These are phyloP conservation scores for Argyrosomus japonicus DNA, from an alignment of 2,113 vertebrate genomes.

Conservation along the genomic window DNA sequence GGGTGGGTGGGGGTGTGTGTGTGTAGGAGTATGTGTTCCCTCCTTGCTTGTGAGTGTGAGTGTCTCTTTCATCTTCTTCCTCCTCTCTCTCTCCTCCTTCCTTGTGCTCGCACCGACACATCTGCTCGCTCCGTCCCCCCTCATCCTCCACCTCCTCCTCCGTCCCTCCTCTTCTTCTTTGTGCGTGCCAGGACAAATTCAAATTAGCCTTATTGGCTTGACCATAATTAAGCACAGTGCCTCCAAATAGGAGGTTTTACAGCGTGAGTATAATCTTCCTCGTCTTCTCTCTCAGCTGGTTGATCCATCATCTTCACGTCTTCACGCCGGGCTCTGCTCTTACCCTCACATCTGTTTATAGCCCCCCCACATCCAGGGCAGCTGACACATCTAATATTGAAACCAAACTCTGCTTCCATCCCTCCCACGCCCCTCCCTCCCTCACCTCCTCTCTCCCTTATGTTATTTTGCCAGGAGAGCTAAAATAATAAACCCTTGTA, in stretches of 20 bases:
- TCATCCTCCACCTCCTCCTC: background rate
- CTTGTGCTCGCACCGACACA: conserved; percentile 21
- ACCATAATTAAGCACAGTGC: background rate
- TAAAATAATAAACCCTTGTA: conserved; percentile 74
- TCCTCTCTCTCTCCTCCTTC: conserved; percentile 8
- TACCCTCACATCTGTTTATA: conserved; percentile 58
- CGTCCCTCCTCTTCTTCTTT: background rate
- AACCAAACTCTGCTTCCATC: conserved; percentile 55
- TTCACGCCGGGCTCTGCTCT: conserved; percentile 8
- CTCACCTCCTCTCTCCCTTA: background rate
- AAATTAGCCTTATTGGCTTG: background rate
- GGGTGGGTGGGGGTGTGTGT: background rate
- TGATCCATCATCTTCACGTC: conserved; percentile 8
- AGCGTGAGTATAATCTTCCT: background rate
- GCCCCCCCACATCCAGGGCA: conserved; percentile 53
- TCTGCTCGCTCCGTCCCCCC: conserved; percentile 18
- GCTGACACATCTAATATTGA: conserved; percentile 73
- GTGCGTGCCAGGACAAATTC: conserved; percentile 11
- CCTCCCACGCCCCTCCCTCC: conserved; percentile 10
- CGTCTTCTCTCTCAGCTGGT: conserved; percentile 4
- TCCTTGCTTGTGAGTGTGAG: conserved; percentile 5
- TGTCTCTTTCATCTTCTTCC: conserved; percentile 38
- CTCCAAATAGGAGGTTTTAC: background rate
- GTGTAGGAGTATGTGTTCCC: conserved; percentile 14
- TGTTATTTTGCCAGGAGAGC: conserved; percentile 73